Conservation (phyloP, 2,113 vertebrate species). For the Podiceps cristatus region DNA sequence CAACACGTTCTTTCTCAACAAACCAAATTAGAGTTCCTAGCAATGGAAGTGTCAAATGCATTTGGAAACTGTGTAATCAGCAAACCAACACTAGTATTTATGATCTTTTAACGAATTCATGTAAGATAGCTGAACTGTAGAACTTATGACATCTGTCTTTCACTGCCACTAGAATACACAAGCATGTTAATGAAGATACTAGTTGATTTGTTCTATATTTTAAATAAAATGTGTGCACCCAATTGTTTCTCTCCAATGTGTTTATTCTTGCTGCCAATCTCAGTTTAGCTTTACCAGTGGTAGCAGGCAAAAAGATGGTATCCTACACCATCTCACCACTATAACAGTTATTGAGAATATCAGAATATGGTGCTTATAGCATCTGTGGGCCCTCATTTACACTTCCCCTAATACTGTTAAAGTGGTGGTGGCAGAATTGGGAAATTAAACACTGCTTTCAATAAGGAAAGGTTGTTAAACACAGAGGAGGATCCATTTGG, state of each 20-base stretch:
- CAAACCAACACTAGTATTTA: not conserved
- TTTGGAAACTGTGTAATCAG: not conserved
- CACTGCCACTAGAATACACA: not conserved
- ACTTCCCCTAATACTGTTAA: not conserved
- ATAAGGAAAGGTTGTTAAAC: slow-evolving; percentile 14
- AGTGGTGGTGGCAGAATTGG: not conserved
- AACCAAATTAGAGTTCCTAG: not conserved
- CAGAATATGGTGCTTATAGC: not conserved
- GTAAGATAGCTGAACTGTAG: not conserved
- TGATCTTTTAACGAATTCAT: not conserved
- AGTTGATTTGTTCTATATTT: not conserved
- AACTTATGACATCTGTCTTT: not conserved
- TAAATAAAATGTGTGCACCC: not conserved
- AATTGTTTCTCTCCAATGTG: not conserved
- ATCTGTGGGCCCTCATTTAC: not conserved
- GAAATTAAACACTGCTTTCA: slow-evolving; percentile 19
- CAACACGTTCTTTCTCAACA: not conserved
- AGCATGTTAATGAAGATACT: not conserved
- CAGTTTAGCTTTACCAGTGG: not conserved
- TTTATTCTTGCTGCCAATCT: not conserved
- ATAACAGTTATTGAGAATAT: not conserved
- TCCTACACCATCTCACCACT: not conserved
- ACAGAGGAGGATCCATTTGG: slow-evolving; percentile 24
- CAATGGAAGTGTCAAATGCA: not conserved
- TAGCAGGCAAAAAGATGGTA: not conserved